Conservation (phyloP, 2,797 vertebrate genomes). For the Gymnopithys bicolor region DNA sequence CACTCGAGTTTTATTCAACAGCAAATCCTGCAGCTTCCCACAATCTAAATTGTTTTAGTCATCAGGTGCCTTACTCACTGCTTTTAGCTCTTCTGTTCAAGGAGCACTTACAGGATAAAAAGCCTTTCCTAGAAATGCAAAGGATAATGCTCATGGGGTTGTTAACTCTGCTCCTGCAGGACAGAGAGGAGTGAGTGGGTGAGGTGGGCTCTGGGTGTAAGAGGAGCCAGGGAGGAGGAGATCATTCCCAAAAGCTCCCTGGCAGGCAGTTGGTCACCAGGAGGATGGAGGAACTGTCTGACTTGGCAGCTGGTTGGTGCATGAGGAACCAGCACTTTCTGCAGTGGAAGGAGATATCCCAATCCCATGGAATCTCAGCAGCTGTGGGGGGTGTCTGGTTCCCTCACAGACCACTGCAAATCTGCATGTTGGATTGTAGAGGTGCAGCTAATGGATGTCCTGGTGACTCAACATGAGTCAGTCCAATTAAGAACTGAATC, state of each 20-base stretch:
- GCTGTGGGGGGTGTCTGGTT: neutral
- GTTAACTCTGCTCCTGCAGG: slow-evolving; percentile 20
- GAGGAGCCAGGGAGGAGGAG: slow-evolving; percentile 64
- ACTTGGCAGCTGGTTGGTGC: neutral
- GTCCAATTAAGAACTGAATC: slow-evolving; percentile 67
- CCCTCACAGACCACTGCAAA: neutral
- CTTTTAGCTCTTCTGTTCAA: neutral
- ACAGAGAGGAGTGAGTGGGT: slow-evolving; percentile 51
- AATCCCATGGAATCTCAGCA: neutral
- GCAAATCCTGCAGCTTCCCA: slow-evolving; percentile 50
- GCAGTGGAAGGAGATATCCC: neutral
- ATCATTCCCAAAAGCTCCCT: slow-evolving; percentile 30
- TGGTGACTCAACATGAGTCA: slow-evolving; percentile 56
- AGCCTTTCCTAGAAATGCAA: slow-evolving; percentile 36
- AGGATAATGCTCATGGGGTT: slow-evolving; percentile 48
- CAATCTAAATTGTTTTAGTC: slow-evolving; percentile 44
- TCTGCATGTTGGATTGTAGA: slow-evolving; percentile 2
- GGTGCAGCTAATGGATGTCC: slow-evolving; percentile 37
- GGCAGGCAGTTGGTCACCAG: slow-evolving; percentile 1
- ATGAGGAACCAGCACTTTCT: neutral
- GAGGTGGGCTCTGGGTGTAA: slow-evolving; percentile 68
- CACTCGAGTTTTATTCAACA: slow-evolving; percentile 10
- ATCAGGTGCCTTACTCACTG: slow-evolving; percentile 54
- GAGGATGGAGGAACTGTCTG: neutral
- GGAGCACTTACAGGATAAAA: neutral